Base-by-base conservation (phyloP, 2,888 invertebrate species). In the Schizaphis graminum region DNA sequence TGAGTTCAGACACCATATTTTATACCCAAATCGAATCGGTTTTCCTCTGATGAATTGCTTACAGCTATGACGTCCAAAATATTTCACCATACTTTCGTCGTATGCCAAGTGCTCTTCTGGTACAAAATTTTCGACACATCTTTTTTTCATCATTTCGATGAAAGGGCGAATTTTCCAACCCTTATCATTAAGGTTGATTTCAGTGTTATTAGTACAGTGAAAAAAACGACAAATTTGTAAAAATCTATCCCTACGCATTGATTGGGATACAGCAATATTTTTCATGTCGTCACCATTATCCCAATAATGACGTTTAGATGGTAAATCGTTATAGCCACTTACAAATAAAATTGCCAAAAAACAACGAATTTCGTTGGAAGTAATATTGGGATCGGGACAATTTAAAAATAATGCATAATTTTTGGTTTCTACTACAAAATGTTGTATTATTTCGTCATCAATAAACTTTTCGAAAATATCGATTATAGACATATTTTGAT, bases 51-150 rank as follows among this genome's bases (percentile, higher is more conserved):
- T n/a, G n/a, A 95, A 95, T 94, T 95, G 95, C 88, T 96, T 95
- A 92, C 95, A 95, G 89, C 95, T 95, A 95, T 95, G 95, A n/a
- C n/a, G n/a, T n/a, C n/a, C n/a, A n/a, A n/a, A n/a, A n/a, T n/a
- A n/a, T n/a, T n/a, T n/a, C n/a, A 95, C 95, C 95, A 96, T 95
- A 86, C 57, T 86, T 94, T 95, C 95, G 94, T 95, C 95, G 93
- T 94, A 94, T 16, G 91, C 92, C 24, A 95, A 88, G 4, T 94
- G 86, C 87, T 95, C 91, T 87, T 91, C 86, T 24, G 94, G 94
- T 35, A 91, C 88, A 77, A 93, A 94, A 91, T 94, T 94, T 5
- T 88, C 44, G 90, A 94, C 89, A 94, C 95, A 91, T 95, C 95
- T 26, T 95, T 53, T 85, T 90, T 90, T 49, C 41, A 93, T 10